Conservation (phyloP, 1,140 invertebrate genomes). For the Ectropis grisescens region DNA sequence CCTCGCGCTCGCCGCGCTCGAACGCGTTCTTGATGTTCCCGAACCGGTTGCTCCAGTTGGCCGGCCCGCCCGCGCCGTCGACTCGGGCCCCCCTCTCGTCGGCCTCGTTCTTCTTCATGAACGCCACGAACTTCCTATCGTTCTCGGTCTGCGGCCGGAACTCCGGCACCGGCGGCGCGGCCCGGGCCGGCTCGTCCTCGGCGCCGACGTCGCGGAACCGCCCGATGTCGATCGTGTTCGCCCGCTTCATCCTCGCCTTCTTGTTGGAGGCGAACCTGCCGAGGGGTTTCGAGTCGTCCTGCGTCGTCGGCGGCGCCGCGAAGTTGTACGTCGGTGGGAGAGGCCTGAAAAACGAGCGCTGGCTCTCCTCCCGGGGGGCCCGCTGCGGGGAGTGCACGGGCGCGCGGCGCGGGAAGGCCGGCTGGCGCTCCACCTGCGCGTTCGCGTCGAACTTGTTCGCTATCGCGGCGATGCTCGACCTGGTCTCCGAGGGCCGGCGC, state of each 20-base stretch:
- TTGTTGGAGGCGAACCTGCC: constrained; percentile 76
- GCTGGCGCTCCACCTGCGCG: constrained; percentile 19
- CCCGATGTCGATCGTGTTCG: constrained; percentile 90
- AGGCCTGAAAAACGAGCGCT: constrained; percentile 36
- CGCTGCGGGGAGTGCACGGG: constrained; percentile 19
- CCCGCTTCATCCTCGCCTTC: constrained; percentile 85
- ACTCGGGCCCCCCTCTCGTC: constrained; percentile 26
- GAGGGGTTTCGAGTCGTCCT: constrained; percentile 42
- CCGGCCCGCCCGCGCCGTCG: constrained; percentile 24
- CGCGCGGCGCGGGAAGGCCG: constrained; percentile 30
- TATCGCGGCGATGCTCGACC: constrained; percentile 44
- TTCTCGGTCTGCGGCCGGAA: constrained; percentile 88
- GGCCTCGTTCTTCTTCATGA: constrained; percentile 81
- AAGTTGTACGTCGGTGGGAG: constrained; percentile 56
- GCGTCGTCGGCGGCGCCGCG: constrained; percentile 44
- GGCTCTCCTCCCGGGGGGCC: constrained; percentile 29
- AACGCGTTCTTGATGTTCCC: constrained; percentile 89
- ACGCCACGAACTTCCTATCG: constrained; percentile 86
- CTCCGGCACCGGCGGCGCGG: constrained; percentile 68
- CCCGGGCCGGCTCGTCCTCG: constrained; percentile 38
- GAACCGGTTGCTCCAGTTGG: constrained; percentile 85
- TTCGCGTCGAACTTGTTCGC: constrained; percentile 51
- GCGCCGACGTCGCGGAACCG: constrained; percentile 73
- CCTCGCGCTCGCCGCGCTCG: constrained; percentile 66
- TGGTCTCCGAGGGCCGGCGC: constrained; percentile 33